phyloP scores from a whole-genome alignment of 2,888 invertebrate species.

The Chesias legatella region DNA sequence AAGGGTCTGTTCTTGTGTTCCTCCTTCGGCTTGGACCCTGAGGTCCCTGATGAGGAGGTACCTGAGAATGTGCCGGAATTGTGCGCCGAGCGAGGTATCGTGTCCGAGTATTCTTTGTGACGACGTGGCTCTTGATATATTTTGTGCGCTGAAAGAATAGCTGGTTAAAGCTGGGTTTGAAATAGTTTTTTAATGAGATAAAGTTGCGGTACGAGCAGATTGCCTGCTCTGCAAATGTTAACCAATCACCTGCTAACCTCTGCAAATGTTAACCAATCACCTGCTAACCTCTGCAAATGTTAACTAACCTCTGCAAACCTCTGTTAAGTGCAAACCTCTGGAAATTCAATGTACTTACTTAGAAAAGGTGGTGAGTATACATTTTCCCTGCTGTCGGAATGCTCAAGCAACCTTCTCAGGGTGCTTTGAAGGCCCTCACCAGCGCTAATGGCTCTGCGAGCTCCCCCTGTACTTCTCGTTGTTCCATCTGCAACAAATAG shows the following conservation, averaged over 20 bases:
- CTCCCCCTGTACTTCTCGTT: conserved; percentile 48
- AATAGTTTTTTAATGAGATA: no score
- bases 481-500: conserved; percentile 51
- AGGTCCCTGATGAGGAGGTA: conserved; percentile 73
- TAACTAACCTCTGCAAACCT: no score
- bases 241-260: no score
- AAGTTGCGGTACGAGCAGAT: no score
- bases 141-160: conserved; percentile 62
- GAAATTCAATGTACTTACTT: conserved; percentile 42
- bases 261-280: no score
- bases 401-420: conserved; percentile 86
- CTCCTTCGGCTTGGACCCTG: conserved; percentile 65
- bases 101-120: conserved; percentile 59
- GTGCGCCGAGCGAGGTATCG: conserved; percentile 56
- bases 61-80: conserved; percentile 69
- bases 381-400: conserved; percentile 86
- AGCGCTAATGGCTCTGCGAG: conserved; percentile 72
- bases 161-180: conserved; percentile 2
- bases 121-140: conserved; percentile 59
- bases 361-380: conserved; percentile 77
- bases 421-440: conserved; percentile 86
- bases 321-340: no score
- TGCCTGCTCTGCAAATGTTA: no score
- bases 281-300: no score
- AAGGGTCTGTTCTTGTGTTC: conserved; percentile 60